phyloP scores from a whole-genome alignment of 2,888 invertebrate genomes.

The Marasmarcha lunaedactyla region DNA sequence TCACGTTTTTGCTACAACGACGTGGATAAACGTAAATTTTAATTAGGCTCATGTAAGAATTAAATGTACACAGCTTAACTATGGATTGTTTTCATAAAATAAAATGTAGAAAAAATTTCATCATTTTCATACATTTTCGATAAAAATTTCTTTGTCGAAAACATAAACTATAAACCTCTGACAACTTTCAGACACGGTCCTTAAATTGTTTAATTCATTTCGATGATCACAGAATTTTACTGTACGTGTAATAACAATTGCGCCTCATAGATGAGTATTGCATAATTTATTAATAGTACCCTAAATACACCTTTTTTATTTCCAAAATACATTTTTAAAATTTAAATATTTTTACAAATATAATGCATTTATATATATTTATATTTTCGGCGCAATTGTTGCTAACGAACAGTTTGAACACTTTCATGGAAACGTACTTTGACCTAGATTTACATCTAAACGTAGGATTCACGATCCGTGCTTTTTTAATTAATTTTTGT shows the following conservation, averaged over 20 bases:
- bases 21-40: slow-evolving; percentile 16
- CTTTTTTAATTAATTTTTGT: slow-evolving; percentile 42
- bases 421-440: slow-evolving; percentile 66
- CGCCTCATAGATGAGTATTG: slow-evolving; percentile 23
- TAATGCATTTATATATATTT: slow-evolving; percentile 25
- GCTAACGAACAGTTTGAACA: slow-evolving; percentile 43
- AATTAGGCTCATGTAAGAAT: slow-evolving; percentile 38
- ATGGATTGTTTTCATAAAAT: slow-evolving; percentile 58
- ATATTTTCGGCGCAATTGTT: slow-evolving; percentile 17
- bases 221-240: slow-evolving; percentile 61
- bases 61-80: slow-evolving; percentile 65
- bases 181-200: slow-evolving; percentile 51
- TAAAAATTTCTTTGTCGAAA: slow-evolving; percentile 52
- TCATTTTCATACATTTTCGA: slow-evolving; percentile 30
- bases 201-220: slow-evolving; percentile 54
- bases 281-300: slow-evolving; percentile 27
- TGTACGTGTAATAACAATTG: slow-evolving; percentile 27
- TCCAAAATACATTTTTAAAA: slow-evolving; percentile 30
- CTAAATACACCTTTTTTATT: slow-evolving; percentile 23
- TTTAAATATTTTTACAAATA: slow-evolving; percentile 32
- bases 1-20: slow-evolving; percentile 13
- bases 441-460: slow-evolving; percentile 53
- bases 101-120: slow-evolving; percentile 53
- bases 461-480: slow-evolving; percentile 67
- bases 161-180: slow-evolving; percentile 54